Conservation (phyloP, 2,797 vertebrate species). For the Mareca penelope region DNA sequence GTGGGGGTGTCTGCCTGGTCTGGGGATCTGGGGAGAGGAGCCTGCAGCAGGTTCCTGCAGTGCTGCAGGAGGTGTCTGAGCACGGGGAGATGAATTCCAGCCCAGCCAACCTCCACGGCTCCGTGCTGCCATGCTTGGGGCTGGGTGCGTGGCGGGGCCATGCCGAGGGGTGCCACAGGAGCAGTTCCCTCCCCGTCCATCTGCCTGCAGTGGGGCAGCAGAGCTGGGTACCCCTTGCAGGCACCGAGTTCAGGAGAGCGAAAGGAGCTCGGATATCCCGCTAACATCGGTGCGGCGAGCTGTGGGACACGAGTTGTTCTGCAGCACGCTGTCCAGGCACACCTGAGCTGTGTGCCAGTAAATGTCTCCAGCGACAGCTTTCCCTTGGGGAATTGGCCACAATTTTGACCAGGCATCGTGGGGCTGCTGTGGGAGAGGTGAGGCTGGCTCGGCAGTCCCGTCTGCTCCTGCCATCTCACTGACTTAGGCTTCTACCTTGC, state of each 20-base stretch:
- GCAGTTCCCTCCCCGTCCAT: not conserved
- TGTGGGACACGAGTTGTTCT: not conserved
- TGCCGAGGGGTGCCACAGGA: not conserved
- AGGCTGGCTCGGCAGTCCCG: not conserved
- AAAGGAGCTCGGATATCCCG: not conserved
- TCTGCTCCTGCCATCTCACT: not conserved
- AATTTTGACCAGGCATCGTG: accelerated
- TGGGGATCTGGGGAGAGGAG: not conserved
- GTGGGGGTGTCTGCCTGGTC: not conserved
- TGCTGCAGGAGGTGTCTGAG: not conserved
- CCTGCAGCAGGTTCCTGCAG: not conserved
- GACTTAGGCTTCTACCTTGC: not conserved
- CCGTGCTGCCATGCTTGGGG: too few species aligned
- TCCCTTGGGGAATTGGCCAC: too few species aligned
- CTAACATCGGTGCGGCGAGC: too few species aligned
- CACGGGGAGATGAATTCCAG: not conserved
- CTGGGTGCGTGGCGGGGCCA: too few species aligned
- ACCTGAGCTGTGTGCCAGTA: not conserved
- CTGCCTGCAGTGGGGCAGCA: not conserved
- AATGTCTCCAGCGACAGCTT: not conserved
- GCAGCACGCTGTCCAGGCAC: not conserved
- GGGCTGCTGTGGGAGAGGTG: not conserved
- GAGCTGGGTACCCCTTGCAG: not conserved
- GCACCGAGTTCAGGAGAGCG: not conserved
- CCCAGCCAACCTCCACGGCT: accelerated